phyloP scores from a whole-genome alignment of 2,113 vertebrate genomes.

The Tympanuchus pallidicinctus region DNA sequence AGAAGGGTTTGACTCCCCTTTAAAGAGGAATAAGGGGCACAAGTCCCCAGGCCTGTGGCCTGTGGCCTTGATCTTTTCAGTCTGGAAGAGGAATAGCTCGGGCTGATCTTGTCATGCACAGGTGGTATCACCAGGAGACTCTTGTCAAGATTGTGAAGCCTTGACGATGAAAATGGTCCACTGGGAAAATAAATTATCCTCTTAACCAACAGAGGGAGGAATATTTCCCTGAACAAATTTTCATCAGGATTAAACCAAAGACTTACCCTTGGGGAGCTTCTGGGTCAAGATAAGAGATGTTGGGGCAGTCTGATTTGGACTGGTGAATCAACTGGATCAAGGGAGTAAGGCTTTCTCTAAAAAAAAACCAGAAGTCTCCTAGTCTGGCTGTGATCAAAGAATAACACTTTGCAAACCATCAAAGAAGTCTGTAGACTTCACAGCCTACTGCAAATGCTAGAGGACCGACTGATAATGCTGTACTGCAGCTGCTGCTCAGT shows the following conservation, averaged over 20 bases:
- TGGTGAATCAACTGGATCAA: background rate
- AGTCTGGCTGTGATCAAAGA: background rate
- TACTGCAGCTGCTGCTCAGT: background rate
- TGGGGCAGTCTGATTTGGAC: background rate
- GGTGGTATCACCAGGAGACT: background rate
- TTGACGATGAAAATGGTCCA: background rate
- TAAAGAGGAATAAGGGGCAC: background rate
- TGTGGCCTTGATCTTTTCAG: background rate
- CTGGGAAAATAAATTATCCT: background rate
- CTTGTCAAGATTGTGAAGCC: background rate
- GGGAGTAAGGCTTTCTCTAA: background rate
- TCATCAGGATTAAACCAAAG: background rate
- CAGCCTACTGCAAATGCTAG: background rate
- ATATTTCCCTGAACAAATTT: background rate
- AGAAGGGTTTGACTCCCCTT: background rate
- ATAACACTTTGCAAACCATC: background rate
- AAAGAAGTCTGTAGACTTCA: background rate
- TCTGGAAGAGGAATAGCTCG: background rate
- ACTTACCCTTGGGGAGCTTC: background rate
- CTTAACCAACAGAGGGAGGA: background rate
- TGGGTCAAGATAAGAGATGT: background rate
- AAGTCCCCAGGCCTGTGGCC: background rate
- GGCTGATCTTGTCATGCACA: background rate
- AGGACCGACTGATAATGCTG: background rate
- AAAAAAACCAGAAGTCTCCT: background rate